phyloP scores from a whole-genome alignment of 1,140 invertebrate genomes.

The Ceratitis capitata region DNA sequence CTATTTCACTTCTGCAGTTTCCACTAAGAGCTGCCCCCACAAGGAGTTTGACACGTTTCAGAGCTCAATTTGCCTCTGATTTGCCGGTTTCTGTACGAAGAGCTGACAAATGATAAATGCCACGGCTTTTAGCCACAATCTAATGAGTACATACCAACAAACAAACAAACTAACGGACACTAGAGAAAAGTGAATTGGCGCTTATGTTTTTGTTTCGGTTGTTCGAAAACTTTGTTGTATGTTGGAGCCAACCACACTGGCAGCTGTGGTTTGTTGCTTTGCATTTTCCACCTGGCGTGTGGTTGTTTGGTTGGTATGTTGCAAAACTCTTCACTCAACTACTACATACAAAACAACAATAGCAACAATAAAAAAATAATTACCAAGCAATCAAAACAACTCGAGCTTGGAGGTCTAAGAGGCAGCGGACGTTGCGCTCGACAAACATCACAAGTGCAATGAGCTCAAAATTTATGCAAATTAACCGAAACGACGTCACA shows the following conservation, averaged over 20 bases:
- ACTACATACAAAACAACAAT: neutral
- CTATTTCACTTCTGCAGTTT: no score
- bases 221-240: no score
- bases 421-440: neutral
- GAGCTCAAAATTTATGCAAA: neutral
- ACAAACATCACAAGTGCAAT: neutral
- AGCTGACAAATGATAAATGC: neutral
- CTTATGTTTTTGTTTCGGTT: neutral
- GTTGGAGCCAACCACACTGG: no score
- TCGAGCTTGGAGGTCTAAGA: neutral
- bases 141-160: neutral
- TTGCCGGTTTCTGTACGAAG: neutral
- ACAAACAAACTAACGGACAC: neutral
- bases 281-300: neutral
- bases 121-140: neutral
- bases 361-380: neutral
- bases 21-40: neutral
- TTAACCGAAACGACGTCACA: neutral
- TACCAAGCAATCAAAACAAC: neutral
- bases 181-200: neutral
- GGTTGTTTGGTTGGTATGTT: no score
- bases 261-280: neutral
- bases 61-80: neutral
- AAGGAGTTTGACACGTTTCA: neutral
- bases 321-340: conserved; percentile 1